Conservation (phyloP, 1,140 invertebrate genomes). For the Acromyrmex echinatior region DNA sequence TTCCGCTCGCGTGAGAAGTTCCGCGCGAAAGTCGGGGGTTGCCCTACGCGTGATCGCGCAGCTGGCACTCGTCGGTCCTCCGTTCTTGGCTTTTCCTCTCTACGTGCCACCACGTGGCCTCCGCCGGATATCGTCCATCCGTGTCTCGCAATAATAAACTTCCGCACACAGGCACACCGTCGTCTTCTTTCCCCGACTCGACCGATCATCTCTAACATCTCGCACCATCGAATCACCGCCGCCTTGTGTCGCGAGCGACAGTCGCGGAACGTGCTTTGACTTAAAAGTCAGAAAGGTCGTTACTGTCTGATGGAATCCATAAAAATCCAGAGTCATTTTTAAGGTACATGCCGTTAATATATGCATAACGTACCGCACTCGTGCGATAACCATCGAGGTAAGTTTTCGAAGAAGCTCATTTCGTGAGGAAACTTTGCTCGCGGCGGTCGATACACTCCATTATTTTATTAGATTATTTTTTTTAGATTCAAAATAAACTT, state of each 20-base stretch:
- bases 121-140: constrained; percentile 60
- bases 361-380: constrained; percentile 7
- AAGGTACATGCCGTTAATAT: constrained; percentile 50
- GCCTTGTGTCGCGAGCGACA: constrained; percentile 62
- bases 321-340: constrained; percentile 47
- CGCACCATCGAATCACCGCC: constrained; percentile 29
- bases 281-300: constrained; percentile 46
- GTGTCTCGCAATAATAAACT: constrained; percentile 67
- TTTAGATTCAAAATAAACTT: constrained; percentile 7
- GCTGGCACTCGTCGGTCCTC: constrained; percentile 16
- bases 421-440: neutral
- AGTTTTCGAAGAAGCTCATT: constrained; percentile 37
- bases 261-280: constrained; percentile 68
- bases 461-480: neutral
- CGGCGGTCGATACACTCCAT: neutral
- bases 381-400: constrained; percentile 35
- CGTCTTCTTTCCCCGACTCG: constrained; percentile 10
- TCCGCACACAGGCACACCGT: constrained; percentile 33
- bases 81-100: neutral
- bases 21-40: constrained; percentile 45
- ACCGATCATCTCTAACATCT: constrained; percentile 26
- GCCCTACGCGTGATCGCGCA: constrained; percentile 17
- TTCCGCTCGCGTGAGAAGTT: constrained; percentile 31
- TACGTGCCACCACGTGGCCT: constrained; percentile 30
- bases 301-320: constrained; percentile 59